phyloP scores from a whole-genome alignment of 2,797 vertebrate genomes.

The Melanotaenia trifasciata region DNA sequence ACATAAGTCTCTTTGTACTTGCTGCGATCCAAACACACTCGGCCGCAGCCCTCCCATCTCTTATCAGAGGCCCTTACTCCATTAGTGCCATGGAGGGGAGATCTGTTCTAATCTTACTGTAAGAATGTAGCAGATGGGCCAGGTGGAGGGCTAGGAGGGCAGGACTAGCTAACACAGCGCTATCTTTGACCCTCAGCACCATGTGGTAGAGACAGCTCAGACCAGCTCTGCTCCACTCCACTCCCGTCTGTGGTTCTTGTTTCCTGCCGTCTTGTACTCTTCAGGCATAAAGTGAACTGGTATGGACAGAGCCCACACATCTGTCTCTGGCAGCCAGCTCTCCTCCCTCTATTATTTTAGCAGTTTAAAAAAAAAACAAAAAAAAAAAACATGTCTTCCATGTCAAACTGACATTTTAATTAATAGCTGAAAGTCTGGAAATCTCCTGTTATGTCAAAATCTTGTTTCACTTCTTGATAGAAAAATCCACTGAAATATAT shows the following conservation, averaged over 20 bases:
- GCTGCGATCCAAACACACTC: slow-evolving; percentile 69
- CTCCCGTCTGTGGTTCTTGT: slow-evolving; percentile 67
- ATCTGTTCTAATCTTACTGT: slow-evolving; percentile 81
- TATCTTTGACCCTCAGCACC: slow-evolving; percentile 79
- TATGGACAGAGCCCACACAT: slow-evolving; percentile 69
- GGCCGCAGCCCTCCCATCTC: slow-evolving; percentile 67
- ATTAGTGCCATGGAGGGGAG: slow-evolving; percentile 87
- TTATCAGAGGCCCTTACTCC: slow-evolving; percentile 85
- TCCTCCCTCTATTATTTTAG: slow-evolving; percentile 59
- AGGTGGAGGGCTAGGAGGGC: slow-evolving; percentile 79
- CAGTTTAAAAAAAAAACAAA: slow-evolving; percentile 72
- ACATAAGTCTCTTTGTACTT: slow-evolving; percentile 77
- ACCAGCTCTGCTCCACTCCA: slow-evolving; percentile 73
- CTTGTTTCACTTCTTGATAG: slow-evolving; percentile 9
- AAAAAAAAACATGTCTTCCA: slow-evolving; percentile 59
- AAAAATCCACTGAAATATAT: not conserved
- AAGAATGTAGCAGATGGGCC: slow-evolving; percentile 83
- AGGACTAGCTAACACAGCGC: slow-evolving; percentile 63
- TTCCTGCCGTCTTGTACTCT: slow-evolving; percentile 64
- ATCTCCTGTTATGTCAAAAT: not conserved
- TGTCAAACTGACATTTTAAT: slow-evolving; percentile 56
- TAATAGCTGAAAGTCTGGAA: slow-evolving; percentile 24
- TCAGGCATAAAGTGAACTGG: slow-evolving; percentile 48
- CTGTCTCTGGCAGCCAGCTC: slow-evolving; percentile 54
- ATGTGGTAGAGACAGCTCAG: slow-evolving; percentile 80